phyloP scores from a whole-genome alignment of 2,113 vertebrate genomes.

The Notarius quadriscutis region DNA sequence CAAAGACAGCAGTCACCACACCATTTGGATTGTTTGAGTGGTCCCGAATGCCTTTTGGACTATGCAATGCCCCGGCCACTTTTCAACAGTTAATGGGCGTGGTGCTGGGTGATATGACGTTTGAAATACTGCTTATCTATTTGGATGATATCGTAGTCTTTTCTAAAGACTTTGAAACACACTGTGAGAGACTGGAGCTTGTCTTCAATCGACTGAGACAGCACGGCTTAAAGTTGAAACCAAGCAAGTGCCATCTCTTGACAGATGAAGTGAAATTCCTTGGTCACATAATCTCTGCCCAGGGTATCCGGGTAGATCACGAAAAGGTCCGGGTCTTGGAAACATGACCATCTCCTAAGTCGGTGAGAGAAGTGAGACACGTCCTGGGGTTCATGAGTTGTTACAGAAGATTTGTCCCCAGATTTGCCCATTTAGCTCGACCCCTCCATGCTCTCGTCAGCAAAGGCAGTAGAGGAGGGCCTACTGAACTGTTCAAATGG shows the following conservation, averaged over 20 bases:
- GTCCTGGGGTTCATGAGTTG: constrained; percentile 34
- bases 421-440: background rate
- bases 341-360: background rate
- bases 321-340: constrained; percentile 27
- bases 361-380: constrained; percentile 19
- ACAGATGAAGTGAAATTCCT: background rate
- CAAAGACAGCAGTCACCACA: no score
- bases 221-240: background rate
- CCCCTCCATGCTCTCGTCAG: background rate
- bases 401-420: background rate
- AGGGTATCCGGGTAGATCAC: background rate
- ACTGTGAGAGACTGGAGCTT: constrained; percentile 6
- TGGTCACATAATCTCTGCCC: background rate
- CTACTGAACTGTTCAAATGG: background rate
- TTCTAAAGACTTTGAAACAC: background rate
- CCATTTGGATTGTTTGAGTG: no score
- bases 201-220: background rate
- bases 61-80: background rate
- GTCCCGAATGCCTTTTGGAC: no score
- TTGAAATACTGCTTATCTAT: background rate
- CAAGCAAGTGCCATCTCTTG: background rate
- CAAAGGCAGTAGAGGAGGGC: background rate
- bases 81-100: background rate
- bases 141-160: background rate
- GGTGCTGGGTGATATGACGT: background rate